Conservation (phyloP, 1,140 invertebrate genomes). For the Oryctes rhinoceros region DNA sequence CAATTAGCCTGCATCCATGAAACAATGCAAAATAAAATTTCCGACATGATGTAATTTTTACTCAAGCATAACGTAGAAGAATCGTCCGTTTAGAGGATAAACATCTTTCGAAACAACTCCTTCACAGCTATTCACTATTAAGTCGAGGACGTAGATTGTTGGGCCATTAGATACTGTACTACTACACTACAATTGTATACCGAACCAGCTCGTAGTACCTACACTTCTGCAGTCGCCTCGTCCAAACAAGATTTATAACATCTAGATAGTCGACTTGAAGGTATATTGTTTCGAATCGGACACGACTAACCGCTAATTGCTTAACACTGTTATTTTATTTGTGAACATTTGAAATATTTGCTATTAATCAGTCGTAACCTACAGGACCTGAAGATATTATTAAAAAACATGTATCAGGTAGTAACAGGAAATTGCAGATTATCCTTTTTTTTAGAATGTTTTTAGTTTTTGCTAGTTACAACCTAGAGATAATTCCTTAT, state of each 20-base stretch:
- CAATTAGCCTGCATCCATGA: slow-evolving; percentile 32
- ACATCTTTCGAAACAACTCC: slow-evolving; percentile 35
- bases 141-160: slow-evolving; percentile 32
- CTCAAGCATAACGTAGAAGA: slow-evolving; percentile 27
- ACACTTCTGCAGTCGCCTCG: slow-evolving; percentile 4
- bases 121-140: slow-evolving; percentile 31
- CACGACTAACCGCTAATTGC: slow-evolving; percentile 31
- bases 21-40: slow-evolving; percentile 32
- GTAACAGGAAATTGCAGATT: too few relatives aligned
- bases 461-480: too few relatives aligned
- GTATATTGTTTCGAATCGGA: slow-evolving; percentile 10
- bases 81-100: slow-evolving; percentile 35
- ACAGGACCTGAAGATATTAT: background rate
- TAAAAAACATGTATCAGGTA: background rate
- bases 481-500: too few relatives aligned
- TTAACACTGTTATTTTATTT: slow-evolving; percentile 21
- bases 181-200: background rate
- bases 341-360: background rate
- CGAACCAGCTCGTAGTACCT: background rate
- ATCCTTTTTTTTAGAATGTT: too few relatives aligned
- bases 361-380: background rate
- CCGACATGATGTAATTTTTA: slow-evolving; percentile 36
- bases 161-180: slow-evolving; percentile 7
- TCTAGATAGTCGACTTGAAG: background rate
- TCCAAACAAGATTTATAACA: slow-evolving; percentile 33